Evolutionary conservation across 2,888 invertebrate genomes (phyloP), one percentile per base, ranked within the genome.

Genomic region (Hydrotaea diabolus): DNA sequence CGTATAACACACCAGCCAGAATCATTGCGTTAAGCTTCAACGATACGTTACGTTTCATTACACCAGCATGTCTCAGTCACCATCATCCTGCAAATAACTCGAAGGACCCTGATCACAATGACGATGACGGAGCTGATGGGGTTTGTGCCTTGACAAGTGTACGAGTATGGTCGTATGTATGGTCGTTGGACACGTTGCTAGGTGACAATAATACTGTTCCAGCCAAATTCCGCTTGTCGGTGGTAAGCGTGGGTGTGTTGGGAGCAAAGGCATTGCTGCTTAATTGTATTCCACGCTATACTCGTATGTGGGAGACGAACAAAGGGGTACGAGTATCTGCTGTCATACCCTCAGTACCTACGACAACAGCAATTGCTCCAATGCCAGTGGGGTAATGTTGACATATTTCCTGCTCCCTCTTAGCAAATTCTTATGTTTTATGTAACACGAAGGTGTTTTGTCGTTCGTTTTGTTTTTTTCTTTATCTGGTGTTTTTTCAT

Each of bases 41-140:
- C 11, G 59, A 26, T 59, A 59, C 69, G 31, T 46, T 69, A 69
- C 23, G 69, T 69, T 69, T 69, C 46, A 46, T 46, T 46, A 39
- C 39, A 19, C 49, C 49, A 49, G 49, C 49, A 13, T 49, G 49
- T n/a, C 49, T 15, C 49, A n/a, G n/a, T n/a, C n/a, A 49, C 15
- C 49, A n/a, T 15, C 15, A 49, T 49, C 49, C 49, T 13, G 49
- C 49, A 49, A 49, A n/a, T 49, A n/a, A 49, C n/a, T 17, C 69
- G 69, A 69, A 69, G 43, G 43, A 69, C 69, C 5, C 1, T 69
- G 62, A 62, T 15, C 31, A 23, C 26, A 26, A 59, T 59, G 26
- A 62, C 1, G 23, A 19, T n/a, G 62, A n/a, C 13, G 62, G 62
- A 23, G 23, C 3, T 57, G 57, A 21, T 17, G 11, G 26, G 17